phyloP scores from a whole-genome alignment of 1,140 invertebrate genomes.

The Lepidotrigona ventralis region DNA sequence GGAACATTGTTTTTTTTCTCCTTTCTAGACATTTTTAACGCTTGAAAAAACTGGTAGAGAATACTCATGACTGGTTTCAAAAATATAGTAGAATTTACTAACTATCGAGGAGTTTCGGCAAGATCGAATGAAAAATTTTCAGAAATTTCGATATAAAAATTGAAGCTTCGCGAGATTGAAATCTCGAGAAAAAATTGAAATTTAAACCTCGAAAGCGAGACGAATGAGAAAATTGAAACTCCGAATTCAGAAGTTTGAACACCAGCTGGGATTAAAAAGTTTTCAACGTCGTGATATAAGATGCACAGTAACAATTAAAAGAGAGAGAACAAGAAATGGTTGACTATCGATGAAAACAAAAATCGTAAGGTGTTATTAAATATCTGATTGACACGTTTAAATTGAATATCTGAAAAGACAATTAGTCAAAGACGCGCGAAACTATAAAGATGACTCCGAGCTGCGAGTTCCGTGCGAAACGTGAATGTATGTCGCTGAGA shows the following conservation, averaged over 20 bases:
- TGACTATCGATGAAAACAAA: background rate
- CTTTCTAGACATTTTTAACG: background rate
- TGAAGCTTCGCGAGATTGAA: no score
- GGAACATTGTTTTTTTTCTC: background rate
- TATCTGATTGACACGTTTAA: background rate
- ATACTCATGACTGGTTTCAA: no score
- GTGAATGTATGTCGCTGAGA: conserved; percentile 27
- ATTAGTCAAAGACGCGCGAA: background rate
- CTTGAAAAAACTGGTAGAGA: background rate
- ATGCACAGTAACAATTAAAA: background rate
- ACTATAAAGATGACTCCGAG: background rate
- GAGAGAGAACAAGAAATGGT: background rate
- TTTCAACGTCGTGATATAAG: no score
- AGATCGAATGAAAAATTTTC: no score
- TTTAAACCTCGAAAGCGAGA: no score
- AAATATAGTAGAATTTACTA: no score
- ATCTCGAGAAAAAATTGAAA: no score
- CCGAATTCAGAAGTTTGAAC: no score
- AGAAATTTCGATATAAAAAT: no score
- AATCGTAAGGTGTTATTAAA: background rate
- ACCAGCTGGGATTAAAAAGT: no score
- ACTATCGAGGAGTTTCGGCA: no score
- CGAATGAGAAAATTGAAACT: no score
- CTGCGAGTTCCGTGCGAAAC: background rate
- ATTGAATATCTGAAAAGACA: background rate